A percentile compares a stretch with the other conserved stretches of the same genome.
Conservation (phyloP, 2,888 invertebrate species). For the Ochropacha duplaris region DNA sequence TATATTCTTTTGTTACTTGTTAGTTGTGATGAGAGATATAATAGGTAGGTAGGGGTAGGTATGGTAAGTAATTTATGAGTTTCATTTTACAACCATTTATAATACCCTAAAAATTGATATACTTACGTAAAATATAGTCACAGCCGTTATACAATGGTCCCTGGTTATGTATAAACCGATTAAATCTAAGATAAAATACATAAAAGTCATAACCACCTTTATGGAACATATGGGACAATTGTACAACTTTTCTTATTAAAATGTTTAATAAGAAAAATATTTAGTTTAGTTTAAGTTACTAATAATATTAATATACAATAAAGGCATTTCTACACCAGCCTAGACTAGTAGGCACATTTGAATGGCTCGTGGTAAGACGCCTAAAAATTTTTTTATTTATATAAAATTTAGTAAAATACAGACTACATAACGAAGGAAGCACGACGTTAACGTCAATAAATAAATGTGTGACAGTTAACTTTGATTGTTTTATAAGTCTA, state of each 20-base stretch:
- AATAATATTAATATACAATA: not conserved
- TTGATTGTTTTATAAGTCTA: too few relatives aligned
- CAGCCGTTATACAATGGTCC: constrained; percentile 6
- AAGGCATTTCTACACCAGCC: constrained; percentile 2
- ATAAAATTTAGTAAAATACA: too few relatives aligned
- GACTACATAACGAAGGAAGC: constrained; percentile 2
- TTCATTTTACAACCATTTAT: not conserved
- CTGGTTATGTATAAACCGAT: not conserved
- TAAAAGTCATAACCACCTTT: not conserved
- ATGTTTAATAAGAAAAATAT: too few relatives aligned
- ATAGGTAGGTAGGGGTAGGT: too few relatives aligned
- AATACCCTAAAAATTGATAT: not conserved
- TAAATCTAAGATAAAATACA: not conserved
- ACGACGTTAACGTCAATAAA: not conserved
- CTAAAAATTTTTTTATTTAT: not conserved
- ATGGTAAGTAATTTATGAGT: not conserved
- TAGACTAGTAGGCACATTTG: not conserved
- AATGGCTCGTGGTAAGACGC: not conserved
- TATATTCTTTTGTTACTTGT: not conserved
- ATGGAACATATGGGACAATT: not conserved
- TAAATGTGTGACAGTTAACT: too few relatives aligned
- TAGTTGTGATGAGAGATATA: not conserved
- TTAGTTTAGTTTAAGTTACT: too few relatives aligned
- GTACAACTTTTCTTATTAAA: not conserved
- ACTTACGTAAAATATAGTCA: not conserved